These are phyloP conservation scores for Heliconius nattereri DNA, from an alignment of 1,140 invertebrate species.

Conservation along the genomic window DNA sequence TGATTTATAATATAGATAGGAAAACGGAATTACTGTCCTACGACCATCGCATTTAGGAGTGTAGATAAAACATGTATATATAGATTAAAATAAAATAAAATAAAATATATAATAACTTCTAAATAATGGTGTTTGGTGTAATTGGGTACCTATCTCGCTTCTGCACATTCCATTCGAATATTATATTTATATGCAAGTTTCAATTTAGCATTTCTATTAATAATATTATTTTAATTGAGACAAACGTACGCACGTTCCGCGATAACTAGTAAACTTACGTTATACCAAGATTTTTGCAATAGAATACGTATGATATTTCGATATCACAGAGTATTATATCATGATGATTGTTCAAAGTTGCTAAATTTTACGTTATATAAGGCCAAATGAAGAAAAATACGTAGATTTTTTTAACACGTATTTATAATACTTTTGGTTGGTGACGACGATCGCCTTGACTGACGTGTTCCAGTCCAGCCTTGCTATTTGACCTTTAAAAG, in stretches of 20 bases:
- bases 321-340: not conserved
- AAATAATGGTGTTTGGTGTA: constrained; percentile 78
- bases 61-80: constrained; percentile 71
- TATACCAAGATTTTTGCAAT: not conserved
- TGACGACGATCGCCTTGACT: constrained; percentile 14
- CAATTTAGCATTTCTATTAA: constrained; percentile 70
- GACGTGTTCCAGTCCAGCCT: constrained; percentile 4
- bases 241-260: constrained; percentile 45
- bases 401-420: not conserved
- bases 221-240: constrained; percentile 50
- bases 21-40: constrained; percentile 73
- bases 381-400: not conserved
- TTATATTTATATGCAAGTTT: constrained; percentile 78
- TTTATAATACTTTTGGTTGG: not conserved
- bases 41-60: constrained; percentile 71
- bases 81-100: constrained; percentile 72
- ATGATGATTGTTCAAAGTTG: not conserved
- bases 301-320: not conserved
- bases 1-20: constrained; percentile 63
- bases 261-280: not conserved
- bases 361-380: constrained; percentile 11
- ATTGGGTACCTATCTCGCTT: constrained; percentile 77
- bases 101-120: constrained; percentile 65
- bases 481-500: constrained; percentile 18
- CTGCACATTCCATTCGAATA: constrained; percentile 70